A percentile compares a stretch with the other conserved stretches of the same genome.
Evolutionary conservation across 35 echinoderm and acorn worm species (phyloP).

Genomic region (Heliocidaris erythrogramma): DNA sequence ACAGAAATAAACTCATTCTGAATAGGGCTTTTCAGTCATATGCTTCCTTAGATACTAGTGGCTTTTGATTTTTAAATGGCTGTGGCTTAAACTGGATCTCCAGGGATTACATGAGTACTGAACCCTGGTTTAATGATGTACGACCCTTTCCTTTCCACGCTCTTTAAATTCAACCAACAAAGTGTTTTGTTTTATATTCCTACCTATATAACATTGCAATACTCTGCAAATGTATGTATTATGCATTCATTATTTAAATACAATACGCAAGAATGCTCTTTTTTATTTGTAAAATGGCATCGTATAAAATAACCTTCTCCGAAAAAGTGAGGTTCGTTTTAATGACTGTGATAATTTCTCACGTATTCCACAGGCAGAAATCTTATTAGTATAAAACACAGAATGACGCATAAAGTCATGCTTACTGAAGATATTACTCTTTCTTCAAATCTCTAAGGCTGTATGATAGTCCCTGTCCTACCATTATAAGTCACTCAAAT

Average conservation of each 20-base stretch:
- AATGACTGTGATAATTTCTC: too few relatives aligned
- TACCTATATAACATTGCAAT: not conserved
- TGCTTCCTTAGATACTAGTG: not conserved
- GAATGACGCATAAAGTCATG: too few relatives aligned
- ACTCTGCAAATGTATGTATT: not conserved
- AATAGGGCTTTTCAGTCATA: not conserved
- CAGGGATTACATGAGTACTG: not conserved
- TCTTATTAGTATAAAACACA: too few relatives aligned
- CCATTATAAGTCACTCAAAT: too few relatives aligned
- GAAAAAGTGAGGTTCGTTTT: too few relatives aligned
- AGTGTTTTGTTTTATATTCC: not conserved
- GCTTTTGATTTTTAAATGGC: not conserved
- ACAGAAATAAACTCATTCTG: too few relatives aligned
- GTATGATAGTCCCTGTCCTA: too few relatives aligned
- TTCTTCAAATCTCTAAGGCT: too few relatives aligned
- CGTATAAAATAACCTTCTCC: not conserved
- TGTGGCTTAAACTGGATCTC: not conserved
- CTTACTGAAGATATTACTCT: too few relatives aligned
- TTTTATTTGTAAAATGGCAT: not conserved
- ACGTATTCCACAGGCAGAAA: too few relatives aligned
- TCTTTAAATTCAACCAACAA: not conserved
- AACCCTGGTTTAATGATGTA: not conserved
- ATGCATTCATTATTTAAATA: too few relatives aligned
- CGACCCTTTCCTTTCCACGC: not conserved
- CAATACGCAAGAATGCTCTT: not conserved